Evolutionary conservation across 2,888 invertebrate genomes (phyloP).

Genomic region (Junonia oenone): DNA sequence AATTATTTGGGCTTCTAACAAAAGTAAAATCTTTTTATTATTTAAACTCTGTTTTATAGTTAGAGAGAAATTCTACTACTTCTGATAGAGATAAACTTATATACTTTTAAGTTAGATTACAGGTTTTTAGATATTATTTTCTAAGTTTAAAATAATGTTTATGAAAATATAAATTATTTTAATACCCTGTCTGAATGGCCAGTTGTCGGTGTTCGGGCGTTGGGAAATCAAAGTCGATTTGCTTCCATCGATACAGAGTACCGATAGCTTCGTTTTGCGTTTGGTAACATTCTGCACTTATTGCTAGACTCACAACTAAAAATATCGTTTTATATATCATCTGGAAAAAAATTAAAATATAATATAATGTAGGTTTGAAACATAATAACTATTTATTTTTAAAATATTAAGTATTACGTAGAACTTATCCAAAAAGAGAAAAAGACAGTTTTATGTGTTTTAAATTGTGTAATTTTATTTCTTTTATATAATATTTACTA

Average conservation of each 20-base stretch:
- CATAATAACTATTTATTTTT: too few species aligned
- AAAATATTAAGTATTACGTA: too few species aligned
- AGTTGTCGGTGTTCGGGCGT: slow-evolving; percentile 39
- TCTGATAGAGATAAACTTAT: too few species aligned
- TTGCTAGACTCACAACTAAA: slow-evolving; percentile 28
- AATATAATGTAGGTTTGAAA: too few species aligned
- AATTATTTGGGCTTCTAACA: too few species aligned
- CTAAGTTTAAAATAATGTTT: neutral
- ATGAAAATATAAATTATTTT: neutral
- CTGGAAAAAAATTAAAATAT: slow-evolving; percentile 23
- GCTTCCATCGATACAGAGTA: slow-evolving; percentile 68
- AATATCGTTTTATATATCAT: slow-evolving; percentile 32
- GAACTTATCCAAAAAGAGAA: too few species aligned
- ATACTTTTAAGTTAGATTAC: neutral
- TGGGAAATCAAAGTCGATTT: slow-evolving; percentile 59
- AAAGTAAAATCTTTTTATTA: too few species aligned
- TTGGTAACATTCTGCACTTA: slow-evolving; percentile 11
- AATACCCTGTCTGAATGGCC: slow-evolving; percentile 54
- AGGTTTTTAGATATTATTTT: neutral
- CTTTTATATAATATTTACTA: too few species aligned
- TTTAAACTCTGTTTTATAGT: neutral
- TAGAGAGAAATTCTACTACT: neutral
- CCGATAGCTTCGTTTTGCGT: slow-evolving; percentile 45
- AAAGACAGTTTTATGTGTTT: too few species aligned
- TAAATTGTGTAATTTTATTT: too few species aligned